A percentile compares a stretch with the other conserved stretches of the same genome.
Conservation (phyloP, 2,888 invertebrate species). For the Cybosia mesomella region DNA sequence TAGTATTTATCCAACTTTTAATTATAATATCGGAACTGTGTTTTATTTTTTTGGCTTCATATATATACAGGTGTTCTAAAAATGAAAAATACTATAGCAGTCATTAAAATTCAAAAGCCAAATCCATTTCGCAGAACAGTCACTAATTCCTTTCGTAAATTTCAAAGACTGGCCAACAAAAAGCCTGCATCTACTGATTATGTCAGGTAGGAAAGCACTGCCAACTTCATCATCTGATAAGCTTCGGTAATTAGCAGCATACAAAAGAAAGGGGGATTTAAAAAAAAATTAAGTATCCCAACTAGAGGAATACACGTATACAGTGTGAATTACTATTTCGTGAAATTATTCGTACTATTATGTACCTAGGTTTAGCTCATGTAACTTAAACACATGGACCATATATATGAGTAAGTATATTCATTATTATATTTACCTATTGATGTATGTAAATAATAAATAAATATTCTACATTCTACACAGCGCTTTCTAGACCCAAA, state of each 20-base stretch:
- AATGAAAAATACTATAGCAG: not conserved
- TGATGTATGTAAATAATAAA: too few species aligned
- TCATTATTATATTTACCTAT: too few species aligned
- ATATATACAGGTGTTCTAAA: not conserved
- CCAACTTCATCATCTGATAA: constrained; percentile 45
- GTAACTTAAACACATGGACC: not conserved
- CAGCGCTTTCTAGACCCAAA: too few species aligned
- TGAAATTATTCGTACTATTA: not conserved
- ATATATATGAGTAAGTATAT: too few species aligned
- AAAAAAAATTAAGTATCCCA: constrained; percentile 12
- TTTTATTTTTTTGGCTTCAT: not conserved
- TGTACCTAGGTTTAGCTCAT: not conserved
- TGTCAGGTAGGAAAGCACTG: constrained; percentile 26
- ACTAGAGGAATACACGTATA: not conserved
- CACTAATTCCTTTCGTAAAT: constrained; percentile 15
- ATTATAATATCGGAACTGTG: too few species aligned
- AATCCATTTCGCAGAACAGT: not conserved
- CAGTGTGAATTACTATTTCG: not conserved
- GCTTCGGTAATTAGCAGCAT: constrained; percentile 38
- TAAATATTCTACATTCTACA: too few species aligned
- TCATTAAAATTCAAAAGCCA: too few species aligned
- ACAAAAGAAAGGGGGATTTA: constrained; percentile 25
- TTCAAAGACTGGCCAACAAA: constrained; percentile 35
- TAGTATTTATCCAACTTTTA: too few species aligned
- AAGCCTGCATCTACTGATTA: constrained; percentile 34